Evolutionary conservation across 2,888 invertebrate species (phyloP).

Genomic region (Steinernema hermaphroditum): DNA sequence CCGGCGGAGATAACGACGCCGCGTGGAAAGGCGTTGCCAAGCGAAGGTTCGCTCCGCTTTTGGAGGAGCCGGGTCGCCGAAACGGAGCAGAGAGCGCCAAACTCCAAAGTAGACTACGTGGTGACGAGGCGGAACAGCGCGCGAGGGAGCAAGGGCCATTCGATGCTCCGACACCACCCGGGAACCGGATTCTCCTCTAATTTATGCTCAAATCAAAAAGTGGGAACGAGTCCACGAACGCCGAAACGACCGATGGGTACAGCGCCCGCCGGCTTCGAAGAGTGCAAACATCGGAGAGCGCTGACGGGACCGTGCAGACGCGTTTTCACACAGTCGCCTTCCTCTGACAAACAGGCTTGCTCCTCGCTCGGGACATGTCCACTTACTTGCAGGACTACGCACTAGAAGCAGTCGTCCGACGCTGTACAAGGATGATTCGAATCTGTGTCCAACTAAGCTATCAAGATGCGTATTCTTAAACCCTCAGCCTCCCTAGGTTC

Average conservation of each 20-base stretch:
- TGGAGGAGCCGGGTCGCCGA: background rate
- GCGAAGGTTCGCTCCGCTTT: background rate
- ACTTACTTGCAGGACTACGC: too few relatives aligned
- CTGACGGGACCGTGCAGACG: background rate
- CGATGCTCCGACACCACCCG: background rate
- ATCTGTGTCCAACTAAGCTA: too few relatives aligned
- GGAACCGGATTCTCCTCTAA: background rate
- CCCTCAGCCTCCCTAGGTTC: too few relatives aligned
- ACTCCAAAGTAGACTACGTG: constrained; percentile 7
- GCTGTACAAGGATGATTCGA: too few relatives aligned
- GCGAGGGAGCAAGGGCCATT: background rate
- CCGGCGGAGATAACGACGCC: background rate
- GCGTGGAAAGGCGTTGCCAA: background rate
- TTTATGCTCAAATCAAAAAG: background rate
- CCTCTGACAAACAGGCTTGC: background rate
- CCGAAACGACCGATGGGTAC: background rate
- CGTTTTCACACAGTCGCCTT: background rate
- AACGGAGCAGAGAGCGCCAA: background rate
- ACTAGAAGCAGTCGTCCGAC: too few relatives aligned
- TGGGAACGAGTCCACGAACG: background rate
- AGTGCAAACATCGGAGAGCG: background rate
- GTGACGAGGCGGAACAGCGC: background rate
- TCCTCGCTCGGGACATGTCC: too few relatives aligned
- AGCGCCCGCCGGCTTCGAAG: background rate
- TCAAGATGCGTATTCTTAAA: too few relatives aligned